These are phyloP conservation scores for Aleiodes alternator DNA, from an alignment of 2,888 invertebrate genomes.

Conservation along the genomic window DNA sequence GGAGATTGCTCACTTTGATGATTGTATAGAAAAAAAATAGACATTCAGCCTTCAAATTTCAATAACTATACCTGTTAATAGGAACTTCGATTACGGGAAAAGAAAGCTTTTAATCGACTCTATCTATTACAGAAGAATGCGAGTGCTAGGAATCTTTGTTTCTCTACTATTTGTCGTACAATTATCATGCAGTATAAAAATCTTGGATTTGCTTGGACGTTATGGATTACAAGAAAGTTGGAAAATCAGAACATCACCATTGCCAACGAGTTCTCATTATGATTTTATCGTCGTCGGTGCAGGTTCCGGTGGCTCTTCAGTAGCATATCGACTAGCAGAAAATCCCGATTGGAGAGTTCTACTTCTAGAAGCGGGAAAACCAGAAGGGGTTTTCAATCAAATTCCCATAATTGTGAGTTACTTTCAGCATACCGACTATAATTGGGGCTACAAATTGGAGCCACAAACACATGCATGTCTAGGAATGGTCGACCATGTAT, in stretches of 20 bases:
- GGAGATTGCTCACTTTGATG: too few relatives aligned
- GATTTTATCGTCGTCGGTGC: constrained; percentile 84
- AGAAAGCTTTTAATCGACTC: neutral
- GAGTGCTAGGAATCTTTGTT: neutral
- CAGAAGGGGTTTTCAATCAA: constrained; percentile 78
- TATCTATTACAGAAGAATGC: constrained; percentile 1
- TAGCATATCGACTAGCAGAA: constrained; percentile 84
- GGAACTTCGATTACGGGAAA: neutral
- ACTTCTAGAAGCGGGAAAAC: constrained; percentile 81
- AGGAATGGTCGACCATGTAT: constrained; percentile 68
- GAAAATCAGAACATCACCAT: constrained; percentile 60
- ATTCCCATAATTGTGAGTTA: constrained; percentile 79
- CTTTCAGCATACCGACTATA: constrained; percentile 79
- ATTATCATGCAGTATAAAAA: constrained; percentile 37
- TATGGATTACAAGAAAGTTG: constrained; percentile 54
- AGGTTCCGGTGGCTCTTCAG: constrained; percentile 83
- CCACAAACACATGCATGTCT: constrained; percentile 73
- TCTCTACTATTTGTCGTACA: neutral
- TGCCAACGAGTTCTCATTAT: constrained; percentile 75
- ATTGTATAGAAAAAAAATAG: neutral
- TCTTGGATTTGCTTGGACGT: constrained; percentile 63
- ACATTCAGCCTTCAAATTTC: too few relatives aligned
- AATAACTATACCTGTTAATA: too few relatives aligned
- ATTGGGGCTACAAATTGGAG: constrained; percentile 81
- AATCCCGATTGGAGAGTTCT: constrained; percentile 79